A percentile compares a stretch with the other conserved stretches of the same genome.
These are phyloP conservation scores for Pseudochaenichthys georgianus DNA, from an alignment of 2,797 vertebrate species.

Conservation along the genomic window DNA sequence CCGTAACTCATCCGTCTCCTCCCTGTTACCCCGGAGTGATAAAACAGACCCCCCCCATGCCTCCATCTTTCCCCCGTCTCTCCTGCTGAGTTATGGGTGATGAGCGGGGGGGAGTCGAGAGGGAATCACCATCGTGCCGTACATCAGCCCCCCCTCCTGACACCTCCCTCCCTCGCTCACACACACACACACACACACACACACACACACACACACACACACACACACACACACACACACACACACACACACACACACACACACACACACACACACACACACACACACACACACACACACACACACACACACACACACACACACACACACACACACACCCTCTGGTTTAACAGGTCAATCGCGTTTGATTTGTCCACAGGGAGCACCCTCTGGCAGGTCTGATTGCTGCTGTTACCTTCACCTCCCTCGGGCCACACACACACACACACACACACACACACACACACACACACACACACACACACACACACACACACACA, in stretches of 20 bases:
- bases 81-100: slow-evolving; percentile 47
- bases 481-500: slow-evolving; percentile 13
- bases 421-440: slow-evolving; percentile 62
- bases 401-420: slow-evolving; percentile 83
- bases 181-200: slow-evolving; percentile 25
- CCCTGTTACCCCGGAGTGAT: slow-evolving; percentile 58
- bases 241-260: slow-evolving; percentile 31
- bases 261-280: slow-evolving; percentile 33
- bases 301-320: slow-evolving; percentile 33
- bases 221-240: slow-evolving; percentile 28
- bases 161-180: slow-evolving; percentile 1
- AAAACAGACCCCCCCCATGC: slow-evolving; percentile 13
- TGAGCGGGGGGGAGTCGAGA: slow-evolving; percentile 52
- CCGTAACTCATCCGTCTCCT: slow-evolving; percentile 57
- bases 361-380: slow-evolving; percentile 77
- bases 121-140: slow-evolving; percentile 63
- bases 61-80: slow-evolving; percentile 24
- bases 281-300: slow-evolving; percentile 30
- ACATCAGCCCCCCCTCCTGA: slow-evolving; percentile 49
- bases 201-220: slow-evolving; percentile 35
- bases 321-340: too few species aligned
- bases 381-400: slow-evolving; percentile 75
- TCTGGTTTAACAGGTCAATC: slow-evolving; percentile 79
- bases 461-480: slow-evolving; percentile 22
- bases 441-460: slow-evolving; percentile 21